Evolutionary conservation across 2,113 vertebrate genomes (phyloP), one percentile per base, ranked within the genome.

Genomic region (Charadrius vociferus): DNA sequence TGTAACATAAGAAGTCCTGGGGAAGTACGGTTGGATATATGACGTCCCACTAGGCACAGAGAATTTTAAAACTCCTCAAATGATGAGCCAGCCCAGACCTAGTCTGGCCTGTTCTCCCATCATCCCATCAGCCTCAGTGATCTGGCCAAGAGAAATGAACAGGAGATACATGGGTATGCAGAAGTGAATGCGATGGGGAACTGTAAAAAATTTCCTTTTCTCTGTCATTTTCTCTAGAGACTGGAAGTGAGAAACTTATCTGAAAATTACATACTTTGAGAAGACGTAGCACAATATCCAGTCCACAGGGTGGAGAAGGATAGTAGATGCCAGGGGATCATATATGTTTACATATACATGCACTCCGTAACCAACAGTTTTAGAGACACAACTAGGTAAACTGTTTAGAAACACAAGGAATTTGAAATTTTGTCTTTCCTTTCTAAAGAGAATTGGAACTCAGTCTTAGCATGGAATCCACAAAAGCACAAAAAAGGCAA

Each of bases 221-320:
- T 78, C 32, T 62, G 26, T n/a, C 6, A 50, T 71, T 74, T 85
- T 61, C 9, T 75, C n/a, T 49, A 81, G 20, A 43, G 5, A 59
- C 59, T 5, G 0, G 1, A 81, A 80, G 32, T 13, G 41, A 83
- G 32, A 47, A 29, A 56, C 2, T 0, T 16, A 4, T 30, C 14
- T 47, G 27, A 75, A 56, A 71, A 12, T 41, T 0, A 6, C 17
- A 16, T 32, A 5, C 14, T 89, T 89, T 56, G 81, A 71, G 45
- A 70, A 65, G 12, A 39, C 0, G 1, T 6, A 58, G 14, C 11
- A 67, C 14, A 71, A 24, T 29, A 71, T 56, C 19, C 34, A 72
- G 58, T 62, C 7, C 27, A 53, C 32, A 49, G 24, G 24, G 49
- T 49, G 32, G 30, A 71, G 62, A 37, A 87, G 24, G 14, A 39